Conservation (phyloP, 2,797 vertebrate genomes). For the Peromyscus melanophrys region DNA sequence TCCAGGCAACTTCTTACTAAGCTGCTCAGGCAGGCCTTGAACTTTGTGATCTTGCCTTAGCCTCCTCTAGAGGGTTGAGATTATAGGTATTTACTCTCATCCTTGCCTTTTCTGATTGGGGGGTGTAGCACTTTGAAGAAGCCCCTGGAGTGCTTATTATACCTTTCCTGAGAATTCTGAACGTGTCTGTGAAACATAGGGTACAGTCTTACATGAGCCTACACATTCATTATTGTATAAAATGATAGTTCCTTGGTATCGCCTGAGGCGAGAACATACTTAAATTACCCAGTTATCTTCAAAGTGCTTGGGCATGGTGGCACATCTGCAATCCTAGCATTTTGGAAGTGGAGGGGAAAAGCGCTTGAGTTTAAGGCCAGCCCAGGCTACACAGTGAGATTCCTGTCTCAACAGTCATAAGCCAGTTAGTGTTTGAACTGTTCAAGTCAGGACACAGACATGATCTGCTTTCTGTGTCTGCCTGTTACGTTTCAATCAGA, state of each 20-base stretch:
- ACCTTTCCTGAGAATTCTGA: not conserved
- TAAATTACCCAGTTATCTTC: not conserved
- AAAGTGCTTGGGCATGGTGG: not conserved
- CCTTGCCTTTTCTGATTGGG: not conserved
- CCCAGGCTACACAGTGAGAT: not conserved
- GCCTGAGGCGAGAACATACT: too few species aligned
- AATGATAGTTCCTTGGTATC: too few species aligned
- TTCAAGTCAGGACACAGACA: not conserved
- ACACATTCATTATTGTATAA: not conserved
- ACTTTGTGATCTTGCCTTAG: not conserved
- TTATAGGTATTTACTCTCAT: not conserved
- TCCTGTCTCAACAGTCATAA: not conserved
- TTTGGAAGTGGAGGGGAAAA: not conserved
- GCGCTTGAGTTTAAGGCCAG: not conserved
- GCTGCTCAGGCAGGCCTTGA: not conserved
- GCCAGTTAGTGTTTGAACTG: not conserved
- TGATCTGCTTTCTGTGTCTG: not conserved
- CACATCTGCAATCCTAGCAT: not conserved
- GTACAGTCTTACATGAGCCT: fast-evolving
- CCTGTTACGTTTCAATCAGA: not conserved
- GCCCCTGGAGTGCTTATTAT: not conserved
- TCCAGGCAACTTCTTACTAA: not conserved
- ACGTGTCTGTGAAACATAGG: not conserved
- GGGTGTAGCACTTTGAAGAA: fast-evolving
- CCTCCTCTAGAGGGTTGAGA: not conserved